Evolutionary conservation across 2,113 vertebrate genomes (phyloP), one percentile per base, ranked within the genome.

Genomic region (Pongo pygmaeus): DNA sequence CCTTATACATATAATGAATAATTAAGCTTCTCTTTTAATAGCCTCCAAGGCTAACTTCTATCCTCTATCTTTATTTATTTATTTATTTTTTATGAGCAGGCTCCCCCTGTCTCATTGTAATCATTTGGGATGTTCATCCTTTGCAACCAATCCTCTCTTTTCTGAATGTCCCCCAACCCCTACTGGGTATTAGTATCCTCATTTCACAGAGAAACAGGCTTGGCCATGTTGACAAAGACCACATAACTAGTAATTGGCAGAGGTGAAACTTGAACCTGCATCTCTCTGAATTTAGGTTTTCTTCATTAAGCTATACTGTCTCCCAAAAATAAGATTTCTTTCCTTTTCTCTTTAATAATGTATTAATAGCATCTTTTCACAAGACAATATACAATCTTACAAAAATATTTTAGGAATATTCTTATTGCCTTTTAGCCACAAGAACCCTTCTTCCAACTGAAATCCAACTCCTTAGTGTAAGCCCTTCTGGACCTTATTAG

Each of bases 321-420:
- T 97, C 86, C 79, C 59, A 43, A 96, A 95, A 94, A 69, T 74
- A 96, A 97, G 79, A n/a, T 95, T 96, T 93, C 50, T 84, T 94
- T 20, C n/a, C 4, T 40, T 77, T 72, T 97, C 22, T 70, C 22
- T 32, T 92, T n/a, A 83, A 74, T 48, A n/a, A 55, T 69, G 0
- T 80, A 93, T 72, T 79, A 89, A 96, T 87, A 83, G 72, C 10
- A 5, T 72, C 2, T 84, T 90, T 83, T 89, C 22, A 22, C 75
- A 55, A 67, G 30, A 75, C 1, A 35, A 48, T 55, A 80, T 81
- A 83, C 30, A 97, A 74, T 74, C 94, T 18, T 55, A 96, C 81
- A 96, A 70, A 2, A 72, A 43, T 43, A 88, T 87, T 83, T 84
- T 70, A 93, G 94, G 35, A 52, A 43, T 48, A 92, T 69, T 77